A percentile compares a stretch with the other conserved stretches of the same genome.
Conservation (phyloP, 2,888 invertebrate genomes). For the Drosophila prostipennis region DNA sequence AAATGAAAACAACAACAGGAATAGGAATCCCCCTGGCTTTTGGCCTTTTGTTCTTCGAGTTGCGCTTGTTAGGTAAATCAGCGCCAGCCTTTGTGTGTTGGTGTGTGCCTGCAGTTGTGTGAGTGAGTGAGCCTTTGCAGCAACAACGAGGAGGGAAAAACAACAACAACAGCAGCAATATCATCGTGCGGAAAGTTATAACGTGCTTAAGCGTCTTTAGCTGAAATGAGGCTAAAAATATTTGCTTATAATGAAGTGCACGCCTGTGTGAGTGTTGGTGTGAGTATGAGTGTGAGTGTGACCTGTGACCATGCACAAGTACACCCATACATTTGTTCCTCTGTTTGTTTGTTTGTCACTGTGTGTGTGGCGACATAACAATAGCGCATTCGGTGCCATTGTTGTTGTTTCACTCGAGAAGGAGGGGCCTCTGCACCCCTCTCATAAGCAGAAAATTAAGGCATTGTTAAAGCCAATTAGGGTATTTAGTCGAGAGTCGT, state of each 20-base stretch:
- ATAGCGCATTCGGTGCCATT: slow-evolving; percentile 58
- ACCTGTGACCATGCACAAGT: slow-evolving; percentile 50
- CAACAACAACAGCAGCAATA: slow-evolving; percentile 24
- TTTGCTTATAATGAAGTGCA: slow-evolving; percentile 73
- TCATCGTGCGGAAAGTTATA: slow-evolving; percentile 59
- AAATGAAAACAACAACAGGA: slow-evolving; percentile 75
- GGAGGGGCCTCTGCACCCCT: slow-evolving; percentile 22
- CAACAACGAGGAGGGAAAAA: slow-evolving; percentile 24
- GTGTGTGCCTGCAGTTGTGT: slow-evolving; percentile 18
- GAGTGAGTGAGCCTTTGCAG: slow-evolving; percentile 21
- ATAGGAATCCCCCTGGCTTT: slow-evolving; percentile 45
- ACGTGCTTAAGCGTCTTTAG: slow-evolving; percentile 78
- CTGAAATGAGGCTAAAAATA: slow-evolving; percentile 75
- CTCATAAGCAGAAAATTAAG: slow-evolving; percentile 63
- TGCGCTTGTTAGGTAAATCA: slow-evolving; percentile 78
- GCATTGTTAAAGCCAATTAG: slow-evolving; percentile 74
- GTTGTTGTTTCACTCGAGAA: slow-evolving; percentile 37
- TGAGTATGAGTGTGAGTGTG: slow-evolving; percentile 17
- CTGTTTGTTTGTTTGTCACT: slow-evolving; percentile 35
- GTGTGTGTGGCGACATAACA: slow-evolving; percentile 50
- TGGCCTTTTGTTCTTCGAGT: slow-evolving; percentile 62
- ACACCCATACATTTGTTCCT: slow-evolving; percentile 18
- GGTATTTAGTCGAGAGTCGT: slow-evolving; percentile 53
- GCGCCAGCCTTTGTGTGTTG: slow-evolving; percentile 61
- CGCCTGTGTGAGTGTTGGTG: slow-evolving; percentile 33